Evolutionary conservation across 2,888 invertebrate species (phyloP).

Genomic region (Tenthredo distinguenda): DNA sequence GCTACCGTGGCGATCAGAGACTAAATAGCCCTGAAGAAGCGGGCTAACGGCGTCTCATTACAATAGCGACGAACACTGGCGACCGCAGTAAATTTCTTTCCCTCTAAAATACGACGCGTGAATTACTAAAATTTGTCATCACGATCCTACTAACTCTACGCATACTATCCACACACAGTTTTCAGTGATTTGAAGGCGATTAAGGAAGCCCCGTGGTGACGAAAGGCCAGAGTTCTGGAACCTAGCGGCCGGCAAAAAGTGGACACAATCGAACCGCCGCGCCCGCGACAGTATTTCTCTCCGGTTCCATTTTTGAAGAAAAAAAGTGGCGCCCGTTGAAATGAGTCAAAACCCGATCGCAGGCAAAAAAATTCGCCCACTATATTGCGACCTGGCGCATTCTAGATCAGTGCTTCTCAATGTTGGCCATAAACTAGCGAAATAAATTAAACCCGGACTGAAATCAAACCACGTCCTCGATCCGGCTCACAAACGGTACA

Average conservation of each 20-base stretch:
- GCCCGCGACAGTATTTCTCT: conserved; percentile 1
- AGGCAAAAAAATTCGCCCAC: conserved; percentile 35
- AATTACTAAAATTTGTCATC: conserved; percentile 52
- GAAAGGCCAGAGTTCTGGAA: background rate
- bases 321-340: conserved; percentile 29
- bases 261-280: conserved; percentile 17
- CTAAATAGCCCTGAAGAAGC: background rate
- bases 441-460: background rate
- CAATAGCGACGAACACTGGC: background rate
- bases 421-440: background rate
- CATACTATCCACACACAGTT: conserved; percentile 23
- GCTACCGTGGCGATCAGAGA: background rate
- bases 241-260: background rate
- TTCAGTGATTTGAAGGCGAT: conserved; percentile 24
- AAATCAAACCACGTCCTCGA: background rate
- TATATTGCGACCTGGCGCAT: background rate
- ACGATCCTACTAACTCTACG: conserved; percentile 48
- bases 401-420: conserved; percentile 38
- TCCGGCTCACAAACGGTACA: background rate
- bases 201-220: conserved; percentile 25
- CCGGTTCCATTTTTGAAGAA: conserved; percentile 19
- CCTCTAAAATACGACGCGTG: conserved; percentile 28
- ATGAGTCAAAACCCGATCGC: conserved; percentile 8
- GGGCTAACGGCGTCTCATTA: conserved; percentile 20
- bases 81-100: conserved; percentile 11